Conservation (phyloP, 2,888 invertebrate genomes). For the Oscheius sp. region DNA sequence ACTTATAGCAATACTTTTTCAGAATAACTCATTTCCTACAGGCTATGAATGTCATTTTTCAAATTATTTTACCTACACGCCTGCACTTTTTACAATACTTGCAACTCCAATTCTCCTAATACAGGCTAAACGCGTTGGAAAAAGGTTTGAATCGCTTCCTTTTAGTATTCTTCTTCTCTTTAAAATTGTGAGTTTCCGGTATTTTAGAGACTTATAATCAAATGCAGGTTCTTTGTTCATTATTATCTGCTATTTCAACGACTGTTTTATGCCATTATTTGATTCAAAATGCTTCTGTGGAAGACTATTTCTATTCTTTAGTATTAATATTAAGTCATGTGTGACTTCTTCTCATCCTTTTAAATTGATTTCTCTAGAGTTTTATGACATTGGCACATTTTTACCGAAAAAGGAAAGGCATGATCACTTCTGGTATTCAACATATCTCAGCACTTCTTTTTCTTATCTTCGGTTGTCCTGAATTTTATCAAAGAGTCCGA, state of each 20-base stretch:
- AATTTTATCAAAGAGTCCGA: constrained; percentile 59
- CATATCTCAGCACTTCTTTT: constrained; percentile 89
- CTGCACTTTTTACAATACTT: too few species aligned
- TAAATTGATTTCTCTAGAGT: constrained; percentile 37
- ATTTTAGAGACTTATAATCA: background rate
- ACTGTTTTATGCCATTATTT: background rate
- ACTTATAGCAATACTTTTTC: too few species aligned
- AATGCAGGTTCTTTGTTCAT: background rate
- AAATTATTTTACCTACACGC: too few species aligned
- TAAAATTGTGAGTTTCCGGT: constrained; percentile 38
- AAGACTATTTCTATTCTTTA: background rate
- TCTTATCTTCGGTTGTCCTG: constrained; percentile 77
- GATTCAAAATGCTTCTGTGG: too few species aligned
- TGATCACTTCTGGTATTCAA: constrained; percentile 87
- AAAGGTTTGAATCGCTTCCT: constrained; percentile 41
- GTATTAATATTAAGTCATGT: background rate
- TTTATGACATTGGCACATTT: constrained; percentile 75
- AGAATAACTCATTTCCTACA: too few species aligned
- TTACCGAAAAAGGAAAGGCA: constrained; percentile 85
- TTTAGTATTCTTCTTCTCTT: constrained; percentile 35
- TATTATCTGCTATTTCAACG: background rate
- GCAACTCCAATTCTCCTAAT: constrained; percentile 44
- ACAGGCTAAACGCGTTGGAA: constrained; percentile 36
- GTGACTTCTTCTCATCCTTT: background rate
- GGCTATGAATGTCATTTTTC: too few species aligned